These are phyloP conservation scores for Neosalanx taihuensis DNA, from an alignment of 2,797 vertebrate genomes.

Conservation along the genomic window DNA sequence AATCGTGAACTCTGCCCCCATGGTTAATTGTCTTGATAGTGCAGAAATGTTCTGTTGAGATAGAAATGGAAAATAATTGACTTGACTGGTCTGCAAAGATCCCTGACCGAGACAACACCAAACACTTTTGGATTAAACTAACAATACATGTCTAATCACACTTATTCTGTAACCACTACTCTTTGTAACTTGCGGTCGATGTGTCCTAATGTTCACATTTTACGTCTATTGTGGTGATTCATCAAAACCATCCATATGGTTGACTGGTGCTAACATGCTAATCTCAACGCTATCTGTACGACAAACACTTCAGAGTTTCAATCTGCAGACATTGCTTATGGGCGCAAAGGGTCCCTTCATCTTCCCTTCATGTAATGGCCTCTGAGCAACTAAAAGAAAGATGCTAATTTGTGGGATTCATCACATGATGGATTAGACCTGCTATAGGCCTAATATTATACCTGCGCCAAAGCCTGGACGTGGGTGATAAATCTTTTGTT, in stretches of 20 bases:
- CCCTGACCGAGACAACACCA: no score
- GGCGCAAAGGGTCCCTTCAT: slow-evolving; percentile 39
- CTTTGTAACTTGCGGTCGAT: neutral
- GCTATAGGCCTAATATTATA: slow-evolving; percentile 52
- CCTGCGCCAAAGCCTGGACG: slow-evolving; percentile 48
- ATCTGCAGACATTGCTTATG: slow-evolving; percentile 10
- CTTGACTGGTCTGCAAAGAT: no score
- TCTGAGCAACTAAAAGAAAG: slow-evolving; percentile 52
- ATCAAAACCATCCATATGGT: slow-evolving; percentile 3
- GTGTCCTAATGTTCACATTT: neutral
- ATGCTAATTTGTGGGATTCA: slow-evolving; percentile 58
- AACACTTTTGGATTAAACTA: no score
- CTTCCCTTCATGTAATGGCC: slow-evolving; percentile 50
- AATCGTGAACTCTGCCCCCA: no score
- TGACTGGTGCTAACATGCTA: slow-evolving; percentile 10
- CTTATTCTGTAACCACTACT: no score
- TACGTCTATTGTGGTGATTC: slow-evolving; percentile 1
- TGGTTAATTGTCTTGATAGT: no score
- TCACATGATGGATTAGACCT: slow-evolving; percentile 61
- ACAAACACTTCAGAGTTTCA: slow-evolving; percentile 19
- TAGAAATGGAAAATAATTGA: no score
- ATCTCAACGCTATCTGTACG: slow-evolving; percentile 18
- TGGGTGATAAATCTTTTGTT: slow-evolving; percentile 66
- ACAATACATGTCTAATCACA: no score
- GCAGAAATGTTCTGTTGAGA: no score